A percentile compares a stretch with the other conserved stretches of the same genome.
Conservation (phyloP, 2,113 vertebrate species). For the Myanophis thanlyinensis region DNA sequence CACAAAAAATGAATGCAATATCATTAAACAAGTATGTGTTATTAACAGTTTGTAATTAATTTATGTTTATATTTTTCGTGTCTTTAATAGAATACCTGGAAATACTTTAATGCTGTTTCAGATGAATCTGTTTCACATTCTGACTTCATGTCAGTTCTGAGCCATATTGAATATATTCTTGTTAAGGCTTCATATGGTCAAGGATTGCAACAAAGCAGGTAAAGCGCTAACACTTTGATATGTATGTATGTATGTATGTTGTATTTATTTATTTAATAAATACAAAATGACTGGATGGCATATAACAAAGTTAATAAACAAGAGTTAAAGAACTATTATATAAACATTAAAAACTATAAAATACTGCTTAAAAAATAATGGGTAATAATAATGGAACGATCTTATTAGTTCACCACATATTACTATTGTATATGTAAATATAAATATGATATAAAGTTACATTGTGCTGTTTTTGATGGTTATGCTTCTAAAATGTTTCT, state of each 20-base stretch:
- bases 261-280: too few relatives aligned
- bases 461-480: background rate
- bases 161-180: conserved; percentile 84
- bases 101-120: conserved; percentile 91
- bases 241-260: background rate
- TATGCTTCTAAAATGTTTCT: background rate
- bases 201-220: conserved; percentile 92
- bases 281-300: background rate
- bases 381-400: background rate
- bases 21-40: background rate
- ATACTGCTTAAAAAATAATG: background rate
- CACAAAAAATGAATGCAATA: background rate
- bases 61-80: conserved; percentile 11
- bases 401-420: background rate
- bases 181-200: conserved; percentile 90
- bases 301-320: background rate
- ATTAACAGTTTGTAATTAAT: background rate
- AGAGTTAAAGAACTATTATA: background rate
- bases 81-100: conserved; percentile 82
- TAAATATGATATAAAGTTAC: background rate
- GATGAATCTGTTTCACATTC: conserved; percentile 78
- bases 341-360: background rate
- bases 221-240: background rate
- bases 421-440: background rate
- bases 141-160: conserved; percentile 90